These are phyloP conservation scores for Daphoenositta chrysoptera DNA, from an alignment of 2,113 vertebrate species.

Conservation along the genomic window DNA sequence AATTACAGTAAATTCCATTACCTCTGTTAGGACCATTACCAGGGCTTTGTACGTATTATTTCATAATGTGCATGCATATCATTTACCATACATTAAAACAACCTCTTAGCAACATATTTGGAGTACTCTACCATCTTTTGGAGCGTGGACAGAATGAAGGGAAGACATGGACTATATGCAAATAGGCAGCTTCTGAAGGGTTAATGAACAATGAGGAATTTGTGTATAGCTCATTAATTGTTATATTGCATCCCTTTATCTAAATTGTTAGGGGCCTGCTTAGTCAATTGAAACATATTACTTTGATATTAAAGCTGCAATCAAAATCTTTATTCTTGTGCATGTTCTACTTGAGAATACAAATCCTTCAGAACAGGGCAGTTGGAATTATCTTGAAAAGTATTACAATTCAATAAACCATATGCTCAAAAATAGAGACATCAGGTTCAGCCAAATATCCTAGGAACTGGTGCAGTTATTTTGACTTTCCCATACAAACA, in stretches of 20 bases:
- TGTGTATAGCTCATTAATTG: slow-evolving; percentile 71
- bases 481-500: slow-evolving; percentile 4
- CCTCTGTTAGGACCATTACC: background rate
- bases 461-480: background rate
- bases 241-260: slow-evolving; percentile 69
- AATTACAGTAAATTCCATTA: slow-evolving; percentile 31
- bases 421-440: slow-evolving; percentile 51
- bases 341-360: slow-evolving; percentile 61
- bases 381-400: slow-evolving; percentile 51
- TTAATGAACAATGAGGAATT: slow-evolving; percentile 61
- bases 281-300: slow-evolving; percentile 73
- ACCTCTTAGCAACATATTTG: background rate
- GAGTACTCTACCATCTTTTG: background rate
- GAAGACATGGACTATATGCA: background rate
- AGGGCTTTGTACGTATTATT: background rate
- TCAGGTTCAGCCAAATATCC: background rate
- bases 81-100: background rate
- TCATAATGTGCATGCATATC: background rate
- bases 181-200: slow-evolving; percentile 33
- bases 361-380: slow-evolving; percentile 50
- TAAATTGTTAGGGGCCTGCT: slow-evolving; percentile 70
- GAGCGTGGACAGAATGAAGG: background rate
- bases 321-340: slow-evolving; percentile 66
- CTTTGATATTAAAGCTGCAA: slow-evolving; percentile 71
- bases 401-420: slow-evolving; percentile 48